Evolutionary conservation across 1,140 invertebrate species (phyloP).

Genomic region (Drosophila varians): DNA sequence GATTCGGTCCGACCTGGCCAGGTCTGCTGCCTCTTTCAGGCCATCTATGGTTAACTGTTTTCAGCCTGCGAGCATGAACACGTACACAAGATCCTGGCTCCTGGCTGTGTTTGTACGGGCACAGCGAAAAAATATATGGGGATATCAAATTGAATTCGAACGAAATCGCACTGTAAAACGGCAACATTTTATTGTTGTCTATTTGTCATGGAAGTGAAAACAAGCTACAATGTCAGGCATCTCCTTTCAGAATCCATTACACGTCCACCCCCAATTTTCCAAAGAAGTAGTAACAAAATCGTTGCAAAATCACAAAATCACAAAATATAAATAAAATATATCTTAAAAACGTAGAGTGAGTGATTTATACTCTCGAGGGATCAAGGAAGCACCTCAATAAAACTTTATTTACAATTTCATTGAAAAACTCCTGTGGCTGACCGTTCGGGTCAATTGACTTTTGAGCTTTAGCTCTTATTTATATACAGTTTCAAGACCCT

Average conservation of each 20-base stretch:
- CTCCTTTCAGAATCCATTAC: background rate
- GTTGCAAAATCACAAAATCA: background rate
- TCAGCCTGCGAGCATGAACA: slow-evolving; percentile 56
- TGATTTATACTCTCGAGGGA: background rate
- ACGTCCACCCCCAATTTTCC: background rate
- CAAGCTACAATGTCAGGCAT: background rate
- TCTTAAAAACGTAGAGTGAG: background rate
- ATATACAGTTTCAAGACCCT: background rate
- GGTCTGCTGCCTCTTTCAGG: background rate
- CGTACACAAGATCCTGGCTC: slow-evolving; percentile 21
- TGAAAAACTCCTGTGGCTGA: background rate
- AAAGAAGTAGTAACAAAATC: background rate
- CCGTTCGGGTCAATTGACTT: background rate
- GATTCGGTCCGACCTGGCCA: slow-evolving; percentile 37
- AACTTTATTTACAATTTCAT: background rate
- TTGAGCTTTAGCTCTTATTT: background rate
- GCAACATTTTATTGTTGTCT: background rate
- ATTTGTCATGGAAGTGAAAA: background rate
- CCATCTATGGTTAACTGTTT: slow-evolving; percentile 64
- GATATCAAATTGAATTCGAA: slow-evolving; percentile 40
- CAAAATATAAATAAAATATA: background rate
- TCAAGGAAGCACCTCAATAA: background rate
- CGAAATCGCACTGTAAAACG: background rate
- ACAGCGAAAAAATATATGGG: slow-evolving; percentile 26
- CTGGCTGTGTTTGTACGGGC: slow-evolving; percentile 2